Base-by-base conservation (phyloP, 2,797 vertebrate species). In the Chiroxiphia lanceolata region DNA sequence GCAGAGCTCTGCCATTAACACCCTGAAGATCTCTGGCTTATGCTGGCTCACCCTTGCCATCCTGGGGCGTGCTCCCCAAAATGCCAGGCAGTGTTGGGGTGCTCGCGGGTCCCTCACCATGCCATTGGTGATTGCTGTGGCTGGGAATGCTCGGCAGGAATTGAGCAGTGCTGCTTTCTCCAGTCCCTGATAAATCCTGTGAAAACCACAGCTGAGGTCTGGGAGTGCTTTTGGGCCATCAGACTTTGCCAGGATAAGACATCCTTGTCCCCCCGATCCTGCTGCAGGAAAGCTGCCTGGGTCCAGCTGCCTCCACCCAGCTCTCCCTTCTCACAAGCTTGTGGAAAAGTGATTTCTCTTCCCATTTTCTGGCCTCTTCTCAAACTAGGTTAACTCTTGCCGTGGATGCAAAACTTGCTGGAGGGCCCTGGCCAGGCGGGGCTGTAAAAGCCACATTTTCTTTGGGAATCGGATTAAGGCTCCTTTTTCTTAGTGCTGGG, bases 401-500 rank as follows among this genome's bases (percentile, higher is more conserved):
- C 2, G 3, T 2, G 5, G 34, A 42, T 57, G n/a, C 69, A 65
- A 12, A 70, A 23, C 60, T 60, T 10, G 29, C 42, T 56, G 83
- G 65, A 91, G 64, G 61, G 84, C 45, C 56, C 53, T 26, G 29
- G 14, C 15, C 38, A 69, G 87, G 64, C 16, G 0, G 42, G 64
- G 50, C 81, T 95, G 88, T 74, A 95, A 93, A 92, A 94, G 75
- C 82, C 74, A 91, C 91, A 76, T 93, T 94, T 87, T 84, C 91
- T 87, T 96, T 93, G 89, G 92, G 92, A 97, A 97, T 90, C 6
- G 2, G 93, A 95, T 96, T 94, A 95, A 93, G 77, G 88, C 88
- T 22, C 26, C 84, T 92, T 89, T 82, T 70, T 83, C 53, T 93
- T 5, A 6, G 23, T 1, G 8, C 89, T 83, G 71, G 77, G 65